Base-by-base conservation (phyloP, 2,113 vertebrate species). In the Gambusia holbrooki region DNA sequence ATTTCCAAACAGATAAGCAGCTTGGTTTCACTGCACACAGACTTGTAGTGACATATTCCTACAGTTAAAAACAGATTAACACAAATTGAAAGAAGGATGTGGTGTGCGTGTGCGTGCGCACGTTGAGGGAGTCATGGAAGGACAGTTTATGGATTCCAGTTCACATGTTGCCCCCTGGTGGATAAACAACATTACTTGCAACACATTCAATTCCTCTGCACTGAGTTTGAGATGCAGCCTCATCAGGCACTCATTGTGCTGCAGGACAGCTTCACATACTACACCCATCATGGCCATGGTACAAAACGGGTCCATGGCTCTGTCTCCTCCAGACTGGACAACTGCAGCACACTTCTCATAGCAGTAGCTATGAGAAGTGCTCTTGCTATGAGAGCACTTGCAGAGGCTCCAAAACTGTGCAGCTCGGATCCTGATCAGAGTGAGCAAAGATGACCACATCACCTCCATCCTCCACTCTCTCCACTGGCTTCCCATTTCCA, bases 141-240 rank as follows among this genome's bases (percentile, higher is more conserved):
- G 48, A 73, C 0, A 69, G 84, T 64, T 72, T 73, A 65, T 77
- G 69, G 70, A 83, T 90, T 84, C 65, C 48, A 92, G 84, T 54
- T 80, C 68, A 76, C 82, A 86, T 71, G 86, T 87, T 51, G 90
- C 92, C 92, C 90, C 91, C 92, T 92, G 74, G 83, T 92, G 92
- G 92, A 91, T 35, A 83, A 76, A 79, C 82, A 80, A 65, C 82
- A 76, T 66, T 62, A 88, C 76, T 62, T 62, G 35, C 35, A 58
- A 32, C 27, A 14, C 1, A 19, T 64, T 3, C 45, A 48, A 1
- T 45, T 45, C 14, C 42, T 45, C 13, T 45, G 0, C 62, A 40
- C 37, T 42, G 4, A 63, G 79, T 58, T 71, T 71, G 74, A 48
- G 17, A 71, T 77, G 77, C 74, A 88, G 80, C 10, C 69, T 73